Evolutionary conservation across 2,888 invertebrate genomes (phyloP), one percentile per base, ranked within the genome.

Genomic region (Augochlorella aurata): DNA sequence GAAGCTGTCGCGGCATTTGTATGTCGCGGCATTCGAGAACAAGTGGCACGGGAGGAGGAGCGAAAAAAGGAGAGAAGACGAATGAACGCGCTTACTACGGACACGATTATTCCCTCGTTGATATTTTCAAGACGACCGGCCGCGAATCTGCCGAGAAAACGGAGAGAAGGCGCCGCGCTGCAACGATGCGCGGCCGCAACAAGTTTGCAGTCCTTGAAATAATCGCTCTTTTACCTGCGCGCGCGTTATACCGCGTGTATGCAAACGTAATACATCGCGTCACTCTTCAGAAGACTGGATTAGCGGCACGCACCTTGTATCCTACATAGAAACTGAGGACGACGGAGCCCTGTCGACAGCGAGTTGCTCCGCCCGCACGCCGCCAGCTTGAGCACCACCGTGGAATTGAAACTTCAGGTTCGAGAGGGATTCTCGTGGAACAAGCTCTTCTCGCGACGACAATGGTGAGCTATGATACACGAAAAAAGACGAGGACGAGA

Each of bases 231-330:
- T 82, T 82, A 74, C 79, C 77, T 18, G 79, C 77, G 68, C 65
- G 74, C 67, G 68, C 73, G 73, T 75, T 82, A 77, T 65, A 44
- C 74, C 74, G 71, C 77, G 77, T 74, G 76, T 83, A 77, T 85
- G 79, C 84, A 85, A 83, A 80, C 82, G 85, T 85, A 87, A 87
- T 79, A 76, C 85, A 75, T 70, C 83, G 79, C 82, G 83, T 83
- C 82, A 74, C 68, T 79, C 84, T 79, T 83, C 71, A 52, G 83
- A 71, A 76, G 76, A 83, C 83, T 71, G 77, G 77, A 83, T 79
- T 77, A 77, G 68, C 77, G 47, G 73, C 79, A 49, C 74, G 65
- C 38, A 73, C 74, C 61, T 58, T 16, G 68, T 69, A 50, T 38
- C 12, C 44, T 65, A 65, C 65, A 44, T 45, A 68, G 82, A 61